These are phyloP conservation scores for Lagria hirta DNA, from an alignment of 2,888 invertebrate species.

Conservation along the genomic window DNA sequence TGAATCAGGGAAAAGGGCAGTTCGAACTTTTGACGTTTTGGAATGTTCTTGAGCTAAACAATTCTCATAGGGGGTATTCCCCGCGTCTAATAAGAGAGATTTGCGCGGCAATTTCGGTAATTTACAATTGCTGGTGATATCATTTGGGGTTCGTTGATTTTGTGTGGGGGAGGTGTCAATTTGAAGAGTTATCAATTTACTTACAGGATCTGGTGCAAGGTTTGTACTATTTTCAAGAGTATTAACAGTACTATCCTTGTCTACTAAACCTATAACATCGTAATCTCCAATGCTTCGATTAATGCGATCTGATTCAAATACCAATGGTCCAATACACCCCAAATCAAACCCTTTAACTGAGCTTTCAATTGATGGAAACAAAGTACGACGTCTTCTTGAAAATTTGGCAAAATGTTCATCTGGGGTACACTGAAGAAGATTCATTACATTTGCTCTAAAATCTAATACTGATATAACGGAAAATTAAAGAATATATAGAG, in stretches of 20 bases:
- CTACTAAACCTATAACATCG: conserved; percentile 34
- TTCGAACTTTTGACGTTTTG: conserved; percentile 48
- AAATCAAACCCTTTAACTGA: conserved; percentile 56
- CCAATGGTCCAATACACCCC: conserved; percentile 61
- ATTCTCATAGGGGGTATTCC: conserved; percentile 9
- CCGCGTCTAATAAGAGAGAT: conserved; percentile 29
- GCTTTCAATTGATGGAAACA: conserved; percentile 55
- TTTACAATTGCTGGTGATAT: conserved; percentile 40
- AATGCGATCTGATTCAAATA: conserved; percentile 41
- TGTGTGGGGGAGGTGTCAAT: conserved; percentile 42
- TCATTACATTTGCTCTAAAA: conserved; percentile 21
- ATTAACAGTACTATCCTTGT: conserved; percentile 11
- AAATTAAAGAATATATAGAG: no score
- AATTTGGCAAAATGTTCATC: conserved; percentile 59
- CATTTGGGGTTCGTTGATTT: conserved; percentile 50
- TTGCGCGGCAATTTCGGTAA: conserved; percentile 46
- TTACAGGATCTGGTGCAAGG: conserved; percentile 12
- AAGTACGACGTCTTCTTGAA: conserved; percentile 64
- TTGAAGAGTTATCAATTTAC: conserved; percentile 3
- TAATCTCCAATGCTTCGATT: conserved; percentile 28
- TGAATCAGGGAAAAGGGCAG: conserved; percentile 48
- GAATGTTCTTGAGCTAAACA: conserved; percentile 8
- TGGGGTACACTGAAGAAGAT: conserved; percentile 16
- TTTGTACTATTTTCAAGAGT: conserved; percentile 29
- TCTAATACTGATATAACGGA: no score